A percentile compares a stretch with the other conserved stretches of the same genome.
Conservation (phyloP, 2,797 vertebrate species). For the Chlorospingus flavigularis region DNA sequence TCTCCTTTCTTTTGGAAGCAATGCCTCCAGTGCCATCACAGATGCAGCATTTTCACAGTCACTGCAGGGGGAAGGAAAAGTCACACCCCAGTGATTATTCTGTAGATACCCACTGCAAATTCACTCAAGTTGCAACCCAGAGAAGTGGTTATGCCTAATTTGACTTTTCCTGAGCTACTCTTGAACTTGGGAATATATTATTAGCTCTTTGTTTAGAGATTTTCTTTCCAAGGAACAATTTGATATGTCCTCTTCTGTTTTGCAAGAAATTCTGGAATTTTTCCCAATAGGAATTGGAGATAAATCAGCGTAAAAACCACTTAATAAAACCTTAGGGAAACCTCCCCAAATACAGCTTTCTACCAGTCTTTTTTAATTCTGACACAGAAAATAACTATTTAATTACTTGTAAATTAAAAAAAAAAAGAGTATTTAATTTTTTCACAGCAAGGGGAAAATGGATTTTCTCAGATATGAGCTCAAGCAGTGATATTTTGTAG, state of each 20-base stretch:
- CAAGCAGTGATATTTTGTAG: conserved; percentile 15
- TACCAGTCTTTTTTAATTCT: background rate
- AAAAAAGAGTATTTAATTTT: background rate
- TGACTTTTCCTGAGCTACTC: background rate
- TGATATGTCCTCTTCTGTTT: background rate
- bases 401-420: background rate
- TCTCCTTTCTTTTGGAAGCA: background rate
- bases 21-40: background rate
- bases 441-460: conserved; percentile 17
- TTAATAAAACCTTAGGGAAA: background rate
- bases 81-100: background rate
- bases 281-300: background rate
- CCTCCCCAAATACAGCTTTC: background rate
- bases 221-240: background rate
- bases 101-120: background rate
- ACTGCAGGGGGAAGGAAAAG: background rate
- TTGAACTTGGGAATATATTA: background rate
- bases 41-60: background rate
- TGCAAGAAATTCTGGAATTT: background rate
- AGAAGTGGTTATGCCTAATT: background rate
- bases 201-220: background rate
- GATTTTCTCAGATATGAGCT: background rate
- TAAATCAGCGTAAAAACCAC: background rate
- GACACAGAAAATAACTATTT: background rate
- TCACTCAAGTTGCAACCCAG: background rate